phyloP scores from a whole-genome alignment of 2,888 invertebrate species.

The Melanotus villosus region DNA sequence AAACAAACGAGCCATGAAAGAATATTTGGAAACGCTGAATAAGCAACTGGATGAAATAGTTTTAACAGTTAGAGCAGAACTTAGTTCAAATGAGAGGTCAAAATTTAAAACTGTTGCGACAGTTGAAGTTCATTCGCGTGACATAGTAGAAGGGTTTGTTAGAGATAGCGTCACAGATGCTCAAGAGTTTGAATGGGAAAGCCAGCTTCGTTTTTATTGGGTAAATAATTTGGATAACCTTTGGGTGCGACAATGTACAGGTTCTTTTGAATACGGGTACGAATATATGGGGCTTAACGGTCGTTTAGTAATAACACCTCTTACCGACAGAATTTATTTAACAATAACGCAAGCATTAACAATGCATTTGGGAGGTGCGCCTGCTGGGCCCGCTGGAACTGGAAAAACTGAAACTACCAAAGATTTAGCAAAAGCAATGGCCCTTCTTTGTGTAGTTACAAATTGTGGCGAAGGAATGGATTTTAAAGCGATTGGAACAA shows the following conservation, averaged over 20 bases:
- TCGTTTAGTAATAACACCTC: constrained; percentile 90
- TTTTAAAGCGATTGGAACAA: constrained; percentile 85
- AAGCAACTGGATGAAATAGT: constrained; percentile 88
- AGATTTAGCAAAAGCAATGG: constrained; percentile 92
- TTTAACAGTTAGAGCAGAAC: constrained; percentile 79
- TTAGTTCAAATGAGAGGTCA: constrained; percentile 84
- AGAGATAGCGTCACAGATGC: constrained; percentile 86
- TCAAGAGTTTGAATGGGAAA: constrained; percentile 94
- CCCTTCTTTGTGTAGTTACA: constrained; percentile 86
- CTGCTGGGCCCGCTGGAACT: constrained; percentile 87
- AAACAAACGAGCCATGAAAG: constrained; percentile 91
- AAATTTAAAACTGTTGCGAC: constrained; percentile 93
- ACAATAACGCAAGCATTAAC: constrained; percentile 94
- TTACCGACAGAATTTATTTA: constrained; percentile 93
- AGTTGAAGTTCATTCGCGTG: constrained; percentile 92
- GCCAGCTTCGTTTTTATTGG: constrained; percentile 95
- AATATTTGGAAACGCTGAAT: constrained; percentile 86
- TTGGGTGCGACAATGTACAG: constrained; percentile 88
- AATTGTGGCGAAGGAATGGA: constrained; percentile 97
- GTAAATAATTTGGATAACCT: constrained; percentile 84
- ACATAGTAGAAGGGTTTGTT: constrained; percentile 88
- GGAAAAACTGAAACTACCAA: constrained; percentile 95
- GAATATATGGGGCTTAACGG: constrained; percentile 97
- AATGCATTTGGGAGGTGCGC: constrained; percentile 93
- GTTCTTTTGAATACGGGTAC: constrained; percentile 92